These are phyloP conservation scores for Hylaeus volcanicus DNA, from an alignment of 1,140 invertebrate species.

Conservation along the genomic window DNA sequence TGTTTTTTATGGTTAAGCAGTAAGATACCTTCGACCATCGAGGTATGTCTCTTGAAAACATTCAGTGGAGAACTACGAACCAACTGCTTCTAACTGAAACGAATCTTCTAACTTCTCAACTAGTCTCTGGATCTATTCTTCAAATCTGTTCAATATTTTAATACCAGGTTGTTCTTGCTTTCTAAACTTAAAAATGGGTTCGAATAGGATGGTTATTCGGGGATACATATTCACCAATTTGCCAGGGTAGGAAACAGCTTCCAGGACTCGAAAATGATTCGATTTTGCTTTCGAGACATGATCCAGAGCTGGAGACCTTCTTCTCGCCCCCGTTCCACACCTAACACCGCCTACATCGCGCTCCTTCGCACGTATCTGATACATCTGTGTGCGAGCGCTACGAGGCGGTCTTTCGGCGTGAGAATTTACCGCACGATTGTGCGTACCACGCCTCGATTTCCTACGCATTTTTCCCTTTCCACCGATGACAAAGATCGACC, in stretches of 20 bases:
- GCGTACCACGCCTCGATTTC: slow-evolving; percentile 69
- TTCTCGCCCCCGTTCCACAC: slow-evolving; percentile 68
- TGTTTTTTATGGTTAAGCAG: too few relatives aligned
- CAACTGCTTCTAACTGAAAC: too few relatives aligned
- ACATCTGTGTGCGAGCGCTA: slow-evolving; percentile 19
- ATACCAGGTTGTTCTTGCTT: too few relatives aligned
- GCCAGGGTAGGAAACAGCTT: neutral
- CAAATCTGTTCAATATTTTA: too few relatives aligned
- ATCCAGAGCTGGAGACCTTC: slow-evolving; percentile 55
- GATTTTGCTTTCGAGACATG: slow-evolving; percentile 53
- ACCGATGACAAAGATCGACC: slow-evolving; percentile 30
- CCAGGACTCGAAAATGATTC: slow-evolving; percentile 15
- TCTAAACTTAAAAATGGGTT: neutral
- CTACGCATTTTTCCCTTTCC: slow-evolving; percentile 67
- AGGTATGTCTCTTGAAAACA: too few relatives aligned
- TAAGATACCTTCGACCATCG: too few relatives aligned
- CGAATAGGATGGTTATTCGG: neutral
- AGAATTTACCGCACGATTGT: slow-evolving; percentile 64
- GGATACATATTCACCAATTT: neutral
- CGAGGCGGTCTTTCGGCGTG: slow-evolving; percentile 59
- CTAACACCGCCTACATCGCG: slow-evolving; percentile 59
- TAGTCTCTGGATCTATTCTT: too few relatives aligned
- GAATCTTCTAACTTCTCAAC: too few relatives aligned
- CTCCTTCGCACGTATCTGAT: slow-evolving; percentile 50
- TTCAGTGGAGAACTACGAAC: too few relatives aligned